Conservation (phyloP, 2,888 invertebrate genomes). For the Aporophyla lueneburgensis region DNA sequence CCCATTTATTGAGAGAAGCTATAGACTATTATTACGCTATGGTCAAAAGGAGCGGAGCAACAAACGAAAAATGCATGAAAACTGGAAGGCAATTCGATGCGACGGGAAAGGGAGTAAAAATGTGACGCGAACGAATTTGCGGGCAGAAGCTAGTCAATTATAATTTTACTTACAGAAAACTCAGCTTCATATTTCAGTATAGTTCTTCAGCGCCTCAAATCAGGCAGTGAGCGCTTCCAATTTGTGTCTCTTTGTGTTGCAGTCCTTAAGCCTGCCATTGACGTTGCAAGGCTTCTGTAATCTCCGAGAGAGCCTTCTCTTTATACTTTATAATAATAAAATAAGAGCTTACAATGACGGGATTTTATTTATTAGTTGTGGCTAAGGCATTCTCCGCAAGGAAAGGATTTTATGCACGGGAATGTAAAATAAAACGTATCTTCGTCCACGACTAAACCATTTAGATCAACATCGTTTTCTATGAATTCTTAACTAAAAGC, state of each 20-base stretch:
- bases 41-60: too few species aligned
- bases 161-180: not conserved
- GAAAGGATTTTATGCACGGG: not conserved
- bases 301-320: constrained; percentile 49
- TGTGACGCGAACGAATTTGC: too few species aligned
- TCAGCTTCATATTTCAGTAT: not conserved
- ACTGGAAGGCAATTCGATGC: too few species aligned
- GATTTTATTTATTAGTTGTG: not conserved
- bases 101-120: too few species aligned
- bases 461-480: not conserved
- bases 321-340: constrained; percentile 21
- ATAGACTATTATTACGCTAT: too few species aligned
- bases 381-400: not conserved
- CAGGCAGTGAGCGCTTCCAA: constrained; percentile 59
- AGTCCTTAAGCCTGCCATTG: constrained; percentile 63
- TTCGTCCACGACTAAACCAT: not conserved
- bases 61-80: too few species aligned
- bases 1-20: too few species aligned
- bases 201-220: constrained; percentile 21
- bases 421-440: not conserved
- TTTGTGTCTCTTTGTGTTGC: constrained; percentile 72
- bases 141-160: too few species aligned
- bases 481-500: not conserved
- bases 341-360: not conserved
- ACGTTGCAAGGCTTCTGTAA: constrained; percentile 66